These are phyloP conservation scores for Bambusicola thoracicus DNA, from an alignment of 2,113 vertebrate genomes.

Conservation along the genomic window DNA sequence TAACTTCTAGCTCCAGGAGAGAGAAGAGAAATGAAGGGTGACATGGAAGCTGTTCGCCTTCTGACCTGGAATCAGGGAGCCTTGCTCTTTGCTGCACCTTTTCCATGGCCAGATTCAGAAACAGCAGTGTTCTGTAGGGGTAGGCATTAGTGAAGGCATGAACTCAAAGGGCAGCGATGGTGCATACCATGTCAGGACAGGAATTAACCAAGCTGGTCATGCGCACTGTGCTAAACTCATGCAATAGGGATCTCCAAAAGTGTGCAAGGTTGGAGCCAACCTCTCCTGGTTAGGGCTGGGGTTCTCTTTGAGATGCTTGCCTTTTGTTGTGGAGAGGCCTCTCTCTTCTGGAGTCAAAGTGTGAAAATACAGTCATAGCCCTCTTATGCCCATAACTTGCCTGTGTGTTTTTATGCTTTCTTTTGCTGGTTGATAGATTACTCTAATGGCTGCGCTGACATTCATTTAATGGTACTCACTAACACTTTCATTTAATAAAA, in stretches of 20 bases:
- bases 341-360: background rate
- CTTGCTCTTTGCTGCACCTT: background rate
- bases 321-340: background rate
- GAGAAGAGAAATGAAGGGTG: background rate
- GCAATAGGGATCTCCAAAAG: background rate
- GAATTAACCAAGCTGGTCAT: background rate
- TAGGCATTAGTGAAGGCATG: background rate
- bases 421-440: slow-evolving; percentile 16
- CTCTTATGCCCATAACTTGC: background rate
- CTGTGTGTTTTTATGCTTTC: slow-evolving; percentile 26
- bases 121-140: background rate
- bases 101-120: background rate
- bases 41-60: background rate
- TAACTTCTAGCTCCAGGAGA: background rate
- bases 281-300: background rate
- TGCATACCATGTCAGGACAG: background rate
- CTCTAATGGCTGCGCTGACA: slow-evolving; percentile 17
- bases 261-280: background rate
- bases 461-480: background rate
- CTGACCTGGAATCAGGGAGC: background rate
- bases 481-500: slow-evolving; percentile 38
- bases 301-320: background rate
- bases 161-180: background rate
- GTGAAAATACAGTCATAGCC: background rate
- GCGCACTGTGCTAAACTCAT: background rate